A percentile compares a stretch with the other conserved stretches of the same genome.
Evolutionary conservation across 2,113 vertebrate species (phyloP).

Genomic region (Crotalus tigris): DNA sequence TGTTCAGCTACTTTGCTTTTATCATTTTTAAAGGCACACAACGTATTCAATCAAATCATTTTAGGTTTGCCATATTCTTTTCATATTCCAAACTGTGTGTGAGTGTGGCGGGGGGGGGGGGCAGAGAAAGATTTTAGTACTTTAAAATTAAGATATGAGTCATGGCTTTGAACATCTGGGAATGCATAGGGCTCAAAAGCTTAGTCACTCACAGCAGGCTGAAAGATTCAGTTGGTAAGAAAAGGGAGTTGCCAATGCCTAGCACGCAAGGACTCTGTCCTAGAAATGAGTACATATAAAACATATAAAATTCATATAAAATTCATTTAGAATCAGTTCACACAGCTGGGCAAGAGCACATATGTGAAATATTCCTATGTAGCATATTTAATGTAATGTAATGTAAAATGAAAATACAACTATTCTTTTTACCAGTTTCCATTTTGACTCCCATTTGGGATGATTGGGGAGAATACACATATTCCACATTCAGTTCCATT

Average conservation of each 20-base stretch:
- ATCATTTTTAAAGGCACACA: neutral
- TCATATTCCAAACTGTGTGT: neutral
- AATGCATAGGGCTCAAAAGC: neutral
- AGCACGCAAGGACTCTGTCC: neutral
- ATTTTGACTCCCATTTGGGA: neutral
- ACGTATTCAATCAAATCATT: neutral
- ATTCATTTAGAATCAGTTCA: neutral
- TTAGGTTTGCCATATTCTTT: neutral
- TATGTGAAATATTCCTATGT: neutral
- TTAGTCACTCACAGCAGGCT: slow-evolving; percentile 9
- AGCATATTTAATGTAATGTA: neutral
- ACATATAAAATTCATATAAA: neutral
- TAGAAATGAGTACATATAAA: neutral
- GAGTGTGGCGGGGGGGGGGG: too few relatives aligned
- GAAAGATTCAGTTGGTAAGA: slow-evolving; percentile 6
- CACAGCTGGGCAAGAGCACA: neutral
- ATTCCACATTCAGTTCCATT: neutral
- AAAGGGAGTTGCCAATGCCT: neutral
- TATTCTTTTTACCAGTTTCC: neutral
- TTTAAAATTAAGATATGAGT: slow-evolving; percentile 12
- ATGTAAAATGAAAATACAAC: neutral
- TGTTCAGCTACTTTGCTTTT: neutral
- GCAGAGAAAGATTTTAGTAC: neutral
- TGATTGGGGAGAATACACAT: neutral
- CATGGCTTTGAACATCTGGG: slow-evolving; percentile 29